A percentile compares a stretch with the other conserved stretches of the same genome.
phyloP scores from a whole-genome alignment of 2,888 invertebrate genomes.

The Serrognathus titanus region DNA sequence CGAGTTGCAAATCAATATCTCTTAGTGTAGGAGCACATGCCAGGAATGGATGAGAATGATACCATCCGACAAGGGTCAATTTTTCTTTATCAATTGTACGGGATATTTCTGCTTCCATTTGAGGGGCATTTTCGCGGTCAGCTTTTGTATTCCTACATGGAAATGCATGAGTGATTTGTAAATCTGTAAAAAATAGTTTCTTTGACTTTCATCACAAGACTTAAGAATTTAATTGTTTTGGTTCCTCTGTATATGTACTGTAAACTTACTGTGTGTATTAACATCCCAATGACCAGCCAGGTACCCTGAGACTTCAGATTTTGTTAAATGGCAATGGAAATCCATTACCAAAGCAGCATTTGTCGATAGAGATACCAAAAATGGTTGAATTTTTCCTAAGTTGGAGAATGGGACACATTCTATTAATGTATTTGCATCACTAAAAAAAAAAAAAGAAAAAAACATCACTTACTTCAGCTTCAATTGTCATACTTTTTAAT shows the following conservation, averaged over 20 bases:
- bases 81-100: constrained; percentile 79
- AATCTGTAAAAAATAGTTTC: constrained; percentile 56
- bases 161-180: constrained; percentile 83
- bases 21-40: constrained; percentile 82
- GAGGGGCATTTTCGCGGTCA: constrained; percentile 71
- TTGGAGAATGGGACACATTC: constrained; percentile 86
- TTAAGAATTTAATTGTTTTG: no score
- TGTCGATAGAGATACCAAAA: constrained; percentile 80
- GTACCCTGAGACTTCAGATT: constrained; percentile 93
- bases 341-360: constrained; percentile 86
- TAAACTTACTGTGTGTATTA: constrained; percentile 81
- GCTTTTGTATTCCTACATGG: constrained; percentile 81
- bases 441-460: constrained; percentile 45
- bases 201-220: no score
- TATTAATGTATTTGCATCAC: constrained; percentile 86
- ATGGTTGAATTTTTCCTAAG: constrained; percentile 89
- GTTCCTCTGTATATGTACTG: no score
- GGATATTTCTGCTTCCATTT: constrained; percentile 79
- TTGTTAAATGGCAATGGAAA: constrained; percentile 91
- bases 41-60: constrained; percentile 89
- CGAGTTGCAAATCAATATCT: constrained; percentile 90
- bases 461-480: no score
- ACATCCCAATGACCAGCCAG: constrained; percentile 94
- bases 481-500: no score
- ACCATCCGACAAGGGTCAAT: constrained; percentile 87